phyloP scores from a whole-genome alignment of 2,113 vertebrate species.

The Cinclus cinclus region DNA sequence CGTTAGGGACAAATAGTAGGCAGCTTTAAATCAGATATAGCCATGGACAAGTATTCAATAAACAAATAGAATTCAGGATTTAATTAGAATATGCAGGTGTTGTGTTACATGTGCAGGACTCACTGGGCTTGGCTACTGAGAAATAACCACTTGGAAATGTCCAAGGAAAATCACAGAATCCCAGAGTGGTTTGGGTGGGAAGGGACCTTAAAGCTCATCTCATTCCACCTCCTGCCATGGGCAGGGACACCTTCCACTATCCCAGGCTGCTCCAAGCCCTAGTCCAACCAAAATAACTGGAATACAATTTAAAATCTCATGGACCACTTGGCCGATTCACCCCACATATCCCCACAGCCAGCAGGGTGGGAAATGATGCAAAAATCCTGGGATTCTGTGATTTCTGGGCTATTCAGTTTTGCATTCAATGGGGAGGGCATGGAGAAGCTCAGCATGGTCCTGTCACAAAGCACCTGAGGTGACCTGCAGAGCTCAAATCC shows the following conservation, averaged over 20 bases:
- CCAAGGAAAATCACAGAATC: neutral
- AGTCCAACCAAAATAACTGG: neutral
- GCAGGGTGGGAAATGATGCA: neutral
- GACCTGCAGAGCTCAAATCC: neutral
- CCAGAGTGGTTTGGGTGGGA: neutral
- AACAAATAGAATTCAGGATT: neutral
- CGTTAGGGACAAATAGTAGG: neutral
- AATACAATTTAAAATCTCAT: neutral
- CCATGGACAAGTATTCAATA: neutral
- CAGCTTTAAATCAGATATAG: neutral
- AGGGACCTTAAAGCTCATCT: neutral
- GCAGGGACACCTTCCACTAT: neutral
- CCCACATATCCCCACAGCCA: rapidly evolving
- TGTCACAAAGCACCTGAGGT: neutral
- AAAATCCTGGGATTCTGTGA: neutral
- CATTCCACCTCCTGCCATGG: neutral
- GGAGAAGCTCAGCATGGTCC: rapidly evolving
- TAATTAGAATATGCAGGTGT: neutral
- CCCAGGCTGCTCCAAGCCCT: neutral
- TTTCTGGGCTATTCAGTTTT: neutral
- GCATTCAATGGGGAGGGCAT: rapidly evolving
- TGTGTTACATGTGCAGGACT: rapidly evolving
- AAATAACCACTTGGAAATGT: neutral
- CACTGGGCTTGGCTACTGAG: neutral
- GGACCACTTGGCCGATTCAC: rapidly evolving